These are phyloP conservation scores for Daphoenositta chrysoptera DNA, from an alignment of 2,113 vertebrate species.

Conservation along the genomic window DNA sequence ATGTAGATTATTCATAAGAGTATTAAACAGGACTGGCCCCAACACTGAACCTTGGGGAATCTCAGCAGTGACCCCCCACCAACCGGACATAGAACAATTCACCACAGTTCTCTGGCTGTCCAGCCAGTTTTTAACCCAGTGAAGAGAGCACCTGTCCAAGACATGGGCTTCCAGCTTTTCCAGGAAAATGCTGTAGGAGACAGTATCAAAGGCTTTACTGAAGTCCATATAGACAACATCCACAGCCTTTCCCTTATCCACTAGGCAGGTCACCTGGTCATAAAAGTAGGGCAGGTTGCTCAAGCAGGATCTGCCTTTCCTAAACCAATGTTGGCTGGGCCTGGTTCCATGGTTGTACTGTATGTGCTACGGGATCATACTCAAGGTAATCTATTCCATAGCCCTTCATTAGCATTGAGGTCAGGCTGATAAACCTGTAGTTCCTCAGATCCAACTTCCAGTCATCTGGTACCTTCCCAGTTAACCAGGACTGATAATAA, in stretches of 20 bases:
- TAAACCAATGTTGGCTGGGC: neutral
- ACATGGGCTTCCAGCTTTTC: fast-evolving
- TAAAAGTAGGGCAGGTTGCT: neutral
- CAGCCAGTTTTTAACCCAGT: neutral
- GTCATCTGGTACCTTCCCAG: neutral
- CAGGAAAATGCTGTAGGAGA: neutral
- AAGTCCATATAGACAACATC: neutral
- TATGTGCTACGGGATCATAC: fast-evolving
- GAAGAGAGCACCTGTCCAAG: neutral
- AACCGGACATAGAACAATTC: neutral
- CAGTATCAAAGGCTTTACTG: neutral
- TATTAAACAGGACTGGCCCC: neutral
- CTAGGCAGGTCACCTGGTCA: neutral
- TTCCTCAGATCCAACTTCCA: neutral
- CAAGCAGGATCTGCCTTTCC: neutral
- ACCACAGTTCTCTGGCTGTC: neutral
- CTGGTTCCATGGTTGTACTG: neutral
- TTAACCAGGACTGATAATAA: neutral
- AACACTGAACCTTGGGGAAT: neutral
- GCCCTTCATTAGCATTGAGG: neutral
- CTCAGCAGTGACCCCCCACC: neutral
- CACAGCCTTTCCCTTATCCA: neutral
- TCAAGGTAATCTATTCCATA: neutral
- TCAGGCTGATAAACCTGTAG: neutral
- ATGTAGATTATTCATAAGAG: neutral